Percentiles rank a stretch among this genome's conserved stretches.
phyloP scores from a whole-genome alignment of 2,797 vertebrate genomes.

The Lophius americanus region DNA sequence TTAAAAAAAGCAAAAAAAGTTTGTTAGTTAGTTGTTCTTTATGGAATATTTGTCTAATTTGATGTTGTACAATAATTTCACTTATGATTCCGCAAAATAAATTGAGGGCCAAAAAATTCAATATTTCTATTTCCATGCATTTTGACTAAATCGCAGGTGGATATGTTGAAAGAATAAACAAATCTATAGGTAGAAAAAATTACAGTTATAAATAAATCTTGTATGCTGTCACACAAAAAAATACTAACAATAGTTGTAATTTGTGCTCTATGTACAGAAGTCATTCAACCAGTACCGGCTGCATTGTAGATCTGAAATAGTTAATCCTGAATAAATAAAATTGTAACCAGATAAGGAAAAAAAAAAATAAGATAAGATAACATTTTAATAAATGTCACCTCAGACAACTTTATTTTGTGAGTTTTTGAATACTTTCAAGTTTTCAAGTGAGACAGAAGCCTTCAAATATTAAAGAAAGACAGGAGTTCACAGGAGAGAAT shows the following conservation, averaged over 20 bases:
- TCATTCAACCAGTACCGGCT: background rate
- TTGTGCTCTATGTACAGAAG: background rate
- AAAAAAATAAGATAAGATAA: constrained; percentile 8
- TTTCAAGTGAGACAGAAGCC: constrained; percentile 14
- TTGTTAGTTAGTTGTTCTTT: background rate
- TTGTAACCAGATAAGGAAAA: constrained; percentile 7
- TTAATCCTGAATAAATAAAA: background rate
- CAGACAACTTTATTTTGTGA: constrained; percentile 29
- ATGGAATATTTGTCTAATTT: background rate
- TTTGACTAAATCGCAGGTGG: too few relatives aligned
- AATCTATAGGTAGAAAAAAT: background rate
- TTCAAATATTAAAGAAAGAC: constrained; percentile 44
- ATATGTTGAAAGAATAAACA: background rate
- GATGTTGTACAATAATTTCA: too few relatives aligned
- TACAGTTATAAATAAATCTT: too few relatives aligned
- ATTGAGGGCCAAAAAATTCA: too few relatives aligned
- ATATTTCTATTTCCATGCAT: too few relatives aligned
- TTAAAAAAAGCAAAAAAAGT: background rate
- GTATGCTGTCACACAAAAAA: too few relatives aligned
- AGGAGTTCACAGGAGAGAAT: constrained; percentile 20
- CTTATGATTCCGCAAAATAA: too few relatives aligned
- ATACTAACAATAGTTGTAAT: background rate
- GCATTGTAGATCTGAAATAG: background rate
- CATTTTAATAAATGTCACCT: constrained; percentile 30
- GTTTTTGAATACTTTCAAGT: constrained; percentile 22